phyloP scores from a whole-genome alignment of 1,140 invertebrate species.

The Argopecten irradians region DNA sequence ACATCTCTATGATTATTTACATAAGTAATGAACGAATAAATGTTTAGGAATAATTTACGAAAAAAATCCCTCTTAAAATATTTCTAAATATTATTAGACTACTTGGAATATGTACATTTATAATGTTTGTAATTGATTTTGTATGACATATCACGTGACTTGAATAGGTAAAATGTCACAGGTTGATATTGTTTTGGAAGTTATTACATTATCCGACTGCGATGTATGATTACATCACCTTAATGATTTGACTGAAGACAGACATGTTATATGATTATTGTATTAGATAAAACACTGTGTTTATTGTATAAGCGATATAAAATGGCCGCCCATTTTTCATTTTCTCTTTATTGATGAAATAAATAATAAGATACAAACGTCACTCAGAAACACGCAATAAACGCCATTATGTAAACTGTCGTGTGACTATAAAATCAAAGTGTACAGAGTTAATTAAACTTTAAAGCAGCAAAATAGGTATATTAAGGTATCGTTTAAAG shows the following conservation, averaged over 20 bases:
- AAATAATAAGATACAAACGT: neutral
- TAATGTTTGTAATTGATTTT: neutral
- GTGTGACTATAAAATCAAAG: neutral
- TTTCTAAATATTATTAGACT: neutral
- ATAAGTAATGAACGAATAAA: neutral
- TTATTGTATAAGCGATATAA: neutral
- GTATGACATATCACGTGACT: neutral
- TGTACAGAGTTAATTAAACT: neutral
- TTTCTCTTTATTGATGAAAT: neutral
- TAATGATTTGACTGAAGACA: neutral
- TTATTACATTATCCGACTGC: neutral
- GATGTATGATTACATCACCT: neutral
- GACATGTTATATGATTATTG: neutral
- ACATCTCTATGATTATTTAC: constrained; percentile 4
- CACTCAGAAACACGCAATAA: neutral
- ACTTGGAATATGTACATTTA: neutral
- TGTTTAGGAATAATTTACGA: neutral
- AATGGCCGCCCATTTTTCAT: neutral
- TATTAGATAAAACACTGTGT: neutral
- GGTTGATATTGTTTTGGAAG: neutral
- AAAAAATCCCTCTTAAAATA: neutral
- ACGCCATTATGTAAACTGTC: neutral
- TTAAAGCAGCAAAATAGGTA: neutral
- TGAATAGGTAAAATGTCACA: neutral
- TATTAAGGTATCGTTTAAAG: neutral